Evolutionary conservation across 2,888 invertebrate genomes (phyloP), one percentile per base, ranked within the genome.

Genomic region (Scaptomyza reducta): DNA sequence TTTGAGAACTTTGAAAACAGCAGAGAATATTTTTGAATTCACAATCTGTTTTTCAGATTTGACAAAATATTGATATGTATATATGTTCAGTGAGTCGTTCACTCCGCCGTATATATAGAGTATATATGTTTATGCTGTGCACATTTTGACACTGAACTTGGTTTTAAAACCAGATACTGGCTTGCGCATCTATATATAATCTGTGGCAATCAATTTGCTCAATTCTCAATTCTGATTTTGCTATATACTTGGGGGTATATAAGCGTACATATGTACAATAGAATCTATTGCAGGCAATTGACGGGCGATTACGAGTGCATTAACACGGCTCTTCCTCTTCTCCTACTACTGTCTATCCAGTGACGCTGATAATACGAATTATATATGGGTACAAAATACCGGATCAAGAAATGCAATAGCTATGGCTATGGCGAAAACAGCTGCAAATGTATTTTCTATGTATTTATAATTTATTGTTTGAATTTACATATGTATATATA

Each of bases 111-210:
- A 40, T 25, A 2, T 22, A 7, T 58, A 42, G n/a, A n/a, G n/a
- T n/a, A n/a, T n/a, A 50, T 29, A 53, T 29, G 14, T 41, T 58
- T 55, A 70, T 58, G 56, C 71, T 50, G 53, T 44, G 50, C 64
- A 38, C 72, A 59, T 60, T 72, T 49, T 72, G 67, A 69, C 77
- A 87, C 70, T 81, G 87, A 87, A 74, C 81, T 87, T 83, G 80
- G 57, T 11, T 71, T 76, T 76, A 47, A 62, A 62, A 57, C 22
- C 55, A 62, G 55, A 65, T 54, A 33, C 46, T 14, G 45, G 45
- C 44, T 45, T 31, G 38, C 61, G 10, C 61, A 62, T 77, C 74
- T 74, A 70, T 81, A 71, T 74, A 65, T 58, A 74, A 61, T 68
- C 62, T 57, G 38, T 33, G 64, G 18, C 74, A 65, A 74, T 75